phyloP scores from a whole-genome alignment of 2,797 vertebrate genomes.

The Zalophus californianus region DNA sequence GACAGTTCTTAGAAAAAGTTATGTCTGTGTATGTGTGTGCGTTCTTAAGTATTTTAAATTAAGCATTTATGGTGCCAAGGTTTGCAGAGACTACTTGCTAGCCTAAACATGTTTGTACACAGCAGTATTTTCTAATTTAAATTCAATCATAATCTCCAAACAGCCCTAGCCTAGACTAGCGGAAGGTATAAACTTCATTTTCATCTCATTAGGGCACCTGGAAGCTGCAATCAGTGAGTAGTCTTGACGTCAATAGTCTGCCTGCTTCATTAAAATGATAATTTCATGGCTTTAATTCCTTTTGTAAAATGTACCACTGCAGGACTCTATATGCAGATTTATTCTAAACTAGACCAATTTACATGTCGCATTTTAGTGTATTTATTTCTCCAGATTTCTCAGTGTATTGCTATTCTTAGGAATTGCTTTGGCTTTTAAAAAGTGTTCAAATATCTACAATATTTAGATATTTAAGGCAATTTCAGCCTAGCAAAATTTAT shows the following conservation, averaged over 20 bases:
- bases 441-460: constrained; percentile 53
- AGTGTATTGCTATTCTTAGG: constrained; percentile 83
- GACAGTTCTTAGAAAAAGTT: constrained; percentile 56
- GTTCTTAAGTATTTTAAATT: constrained; percentile 84
- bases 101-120: constrained; percentile 90
- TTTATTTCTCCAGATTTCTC: constrained; percentile 84
- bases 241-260: constrained; percentile 87
- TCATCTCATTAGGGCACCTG: constrained; percentile 91
- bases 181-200: constrained; percentile 90
- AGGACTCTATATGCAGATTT: constrained; percentile 87
- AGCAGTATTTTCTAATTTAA: constrained; percentile 90
- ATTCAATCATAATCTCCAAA: constrained; percentile 89
- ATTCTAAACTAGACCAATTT: constrained; percentile 84
- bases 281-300: constrained; percentile 90
- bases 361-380: constrained; percentile 80
- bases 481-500: constrained; percentile 61
- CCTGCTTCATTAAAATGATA: constrained; percentile 91
- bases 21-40: constrained; percentile 53
- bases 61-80: constrained; percentile 79
- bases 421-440: constrained; percentile 67
- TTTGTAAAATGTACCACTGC: constrained; percentile 86
- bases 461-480: constrained; percentile 37
- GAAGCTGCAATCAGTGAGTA: constrained; percentile 87
- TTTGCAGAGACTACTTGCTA: constrained; percentile 86
- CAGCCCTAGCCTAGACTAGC: constrained; percentile 86